Evolutionary conservation across 2,888 invertebrate species (phyloP), one percentile per base, ranked within the genome.

Genomic region (Cephus rjabovi): DNA sequence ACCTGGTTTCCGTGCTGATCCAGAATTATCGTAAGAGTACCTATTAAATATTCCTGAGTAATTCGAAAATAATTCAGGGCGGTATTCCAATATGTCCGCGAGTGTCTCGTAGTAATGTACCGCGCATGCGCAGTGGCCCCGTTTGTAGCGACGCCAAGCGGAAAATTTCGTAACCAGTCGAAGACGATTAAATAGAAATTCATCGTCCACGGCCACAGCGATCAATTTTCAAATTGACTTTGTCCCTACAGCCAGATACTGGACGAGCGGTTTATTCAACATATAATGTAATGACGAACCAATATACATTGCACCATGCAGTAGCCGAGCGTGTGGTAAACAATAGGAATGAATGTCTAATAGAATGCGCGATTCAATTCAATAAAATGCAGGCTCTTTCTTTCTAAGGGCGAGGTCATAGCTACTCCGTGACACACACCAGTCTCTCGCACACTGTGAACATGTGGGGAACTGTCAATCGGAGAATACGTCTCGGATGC

Each of bases 381-480:
- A 81, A 81, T 82, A 79, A 80, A 82, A 83, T 82, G 82, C 80
- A 81, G 77, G 81, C 81, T 82, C 79, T 78, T 79, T 81, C 79
- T 69, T 79, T 78, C 80, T 85, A 86, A 86, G 85, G 86, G 83
- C 82, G 85, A 86, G 85, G 86, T 85, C 82, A 83, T 74, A 71
- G 74, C 69, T 79, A 69, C 78, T 31, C 73, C 75, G 77, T 74
- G 73, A 31, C 31, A 12, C 33, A 15, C 71, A 71, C 31, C 71
- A 34, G 31, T 34, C 23, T 23, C 56, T 56, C 56, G 56, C 23
- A 9, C 23, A 23, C 56, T 56, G 56, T 4, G 23, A 9, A 23
- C 56, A 56, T 23, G 56, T 23, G 56, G 23, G 40, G 40, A 40
- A 40, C 15, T 40, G 15, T 40, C 40, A 40, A 40, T 40, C 40